phyloP scores from a whole-genome alignment of 1,140 invertebrate genomes.

The Drosophila ironensis region DNA sequence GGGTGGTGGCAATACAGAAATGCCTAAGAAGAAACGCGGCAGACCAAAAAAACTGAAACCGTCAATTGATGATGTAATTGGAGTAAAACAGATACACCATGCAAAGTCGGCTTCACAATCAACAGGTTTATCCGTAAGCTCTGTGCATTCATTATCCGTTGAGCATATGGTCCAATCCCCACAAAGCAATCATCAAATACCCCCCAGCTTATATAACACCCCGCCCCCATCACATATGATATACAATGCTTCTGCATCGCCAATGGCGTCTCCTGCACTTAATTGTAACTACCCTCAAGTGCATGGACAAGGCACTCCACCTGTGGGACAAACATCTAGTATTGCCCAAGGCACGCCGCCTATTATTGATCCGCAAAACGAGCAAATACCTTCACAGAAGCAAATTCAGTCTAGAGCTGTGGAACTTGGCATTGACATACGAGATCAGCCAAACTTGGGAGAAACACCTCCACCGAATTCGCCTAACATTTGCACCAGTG shows the following conservation, averaged over 20 bases:
- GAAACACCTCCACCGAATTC: slow-evolving; percentile 72
- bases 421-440: slow-evolving; percentile 4
- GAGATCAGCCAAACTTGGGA: slow-evolving; percentile 54
- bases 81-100: slow-evolving; percentile 17
- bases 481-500: slow-evolving; percentile 60
- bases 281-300: slow-evolving; percentile 65
- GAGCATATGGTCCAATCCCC: slow-evolving; percentile 56
- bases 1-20: slow-evolving; percentile 3
- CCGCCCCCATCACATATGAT: slow-evolving; percentile 62
- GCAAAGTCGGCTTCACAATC: slow-evolving; percentile 9
- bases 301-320: slow-evolving; percentile 37
- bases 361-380: slow-evolving; percentile 20
- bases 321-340: slow-evolving; percentile 12
- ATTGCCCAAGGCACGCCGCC: slow-evolving; percentile 18
- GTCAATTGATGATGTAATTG: slow-evolving; percentile 62
- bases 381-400: slow-evolving; percentile 13
- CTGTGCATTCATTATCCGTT: slow-evolving; percentile 37
- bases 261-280: slow-evolving; percentile 68
- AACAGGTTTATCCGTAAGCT: slow-evolving; percentile 1
- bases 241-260: slow-evolving; percentile 63
- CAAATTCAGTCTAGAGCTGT: slow-evolving; percentile 1
- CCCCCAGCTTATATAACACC: slow-evolving; percentile 60
- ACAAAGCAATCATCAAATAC: slow-evolving; percentile 59
- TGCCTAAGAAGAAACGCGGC: slow-evolving; percentile 87
- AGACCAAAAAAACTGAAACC: slow-evolving; percentile 91